Evolutionary conservation across 2,113 vertebrate genomes (phyloP), one percentile per base, ranked within the genome.

Genomic region (Scartelaos histophorus): DNA sequence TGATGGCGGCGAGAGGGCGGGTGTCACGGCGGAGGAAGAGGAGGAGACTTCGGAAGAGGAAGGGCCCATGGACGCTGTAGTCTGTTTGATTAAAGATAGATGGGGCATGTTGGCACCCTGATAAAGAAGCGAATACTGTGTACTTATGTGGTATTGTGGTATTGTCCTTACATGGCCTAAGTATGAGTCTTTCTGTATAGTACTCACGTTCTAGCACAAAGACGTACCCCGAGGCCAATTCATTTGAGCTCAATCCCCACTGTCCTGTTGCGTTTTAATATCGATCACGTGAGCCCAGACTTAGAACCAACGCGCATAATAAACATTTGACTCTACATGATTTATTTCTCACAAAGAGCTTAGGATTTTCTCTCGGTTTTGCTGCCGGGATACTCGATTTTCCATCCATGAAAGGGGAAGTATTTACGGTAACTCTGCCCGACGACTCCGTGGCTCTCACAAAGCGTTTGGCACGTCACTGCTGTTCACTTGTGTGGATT

Each of bases 11-110:
- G 71, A 74, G 67, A 4, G 13, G 38, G 46, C 16, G 45, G 47
- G 68, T 64, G 66, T 75, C 22, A 51, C 35, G 47, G 43, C 0
- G 54, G 54, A 67, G 49, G n/a, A 64, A 46, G 65, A 72, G 51
- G 71, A 51, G 10, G 35, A 56, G 25, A 71, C 70, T 72, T 80
- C 65, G 46, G 54, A 54, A 1, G 60, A 21, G 71, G 77, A n/a
- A 29, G 21, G 15, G 67, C 60, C 24, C 61, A 25, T 45, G 38
- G 54, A 80, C n/a, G 64, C 19, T 77, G 38, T 78, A 71, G 70
- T 67, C 66, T 47, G 57, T 82, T 72, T 88, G 86, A 82, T 89
- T 81, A 80, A 70, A 76, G 70, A 62, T 46, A 25, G 11, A 49
- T 65, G 21, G 74, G 45, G 22, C 11, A 56, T 67, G 56, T 74